Conservation (phyloP, 2,113 vertebrate species). For the Rhabdornis inornatus region DNA sequence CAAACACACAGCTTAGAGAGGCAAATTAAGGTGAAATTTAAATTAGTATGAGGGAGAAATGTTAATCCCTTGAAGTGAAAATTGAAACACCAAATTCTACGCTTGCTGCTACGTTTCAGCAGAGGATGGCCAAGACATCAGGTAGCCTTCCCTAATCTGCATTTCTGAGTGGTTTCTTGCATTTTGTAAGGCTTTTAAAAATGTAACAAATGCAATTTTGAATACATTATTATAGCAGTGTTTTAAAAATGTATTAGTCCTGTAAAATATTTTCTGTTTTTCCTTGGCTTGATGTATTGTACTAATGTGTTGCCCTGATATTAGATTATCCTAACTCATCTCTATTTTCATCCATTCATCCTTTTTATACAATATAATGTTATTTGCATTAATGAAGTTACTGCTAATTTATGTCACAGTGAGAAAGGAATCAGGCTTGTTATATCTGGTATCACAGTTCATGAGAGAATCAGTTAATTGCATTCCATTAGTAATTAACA, state of each 20-base stretch:
- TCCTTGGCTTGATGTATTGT: neutral
- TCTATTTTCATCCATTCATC: constrained; percentile 5
- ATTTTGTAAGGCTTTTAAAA: neutral
- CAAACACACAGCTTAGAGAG: neutral
- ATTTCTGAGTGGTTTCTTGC: neutral
- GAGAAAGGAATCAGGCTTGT: constrained; percentile 25
- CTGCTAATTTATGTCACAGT: constrained; percentile 39
- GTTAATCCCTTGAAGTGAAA: neutral
- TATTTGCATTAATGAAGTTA: constrained; percentile 39
- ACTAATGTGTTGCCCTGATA: neutral
- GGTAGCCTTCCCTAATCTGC: neutral
- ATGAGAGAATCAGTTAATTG: constrained; percentile 39
- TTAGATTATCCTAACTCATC: neutral
- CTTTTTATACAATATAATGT: neutral
- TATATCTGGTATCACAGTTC: constrained; percentile 31
- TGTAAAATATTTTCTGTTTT: neutral
- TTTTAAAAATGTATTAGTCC: neutral
- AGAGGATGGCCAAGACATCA: neutral
- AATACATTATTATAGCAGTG: neutral
- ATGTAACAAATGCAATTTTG: neutral
- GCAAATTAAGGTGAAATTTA: constrained; percentile 10
- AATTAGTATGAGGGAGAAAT: neutral
- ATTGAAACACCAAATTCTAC: neutral
- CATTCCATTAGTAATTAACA: constrained; percentile 32
- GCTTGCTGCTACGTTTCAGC: neutral